Conservation (phyloP, 37 sponge, comb jelly and placozoan genomes). For the Bolinopsis microptera region DNA sequence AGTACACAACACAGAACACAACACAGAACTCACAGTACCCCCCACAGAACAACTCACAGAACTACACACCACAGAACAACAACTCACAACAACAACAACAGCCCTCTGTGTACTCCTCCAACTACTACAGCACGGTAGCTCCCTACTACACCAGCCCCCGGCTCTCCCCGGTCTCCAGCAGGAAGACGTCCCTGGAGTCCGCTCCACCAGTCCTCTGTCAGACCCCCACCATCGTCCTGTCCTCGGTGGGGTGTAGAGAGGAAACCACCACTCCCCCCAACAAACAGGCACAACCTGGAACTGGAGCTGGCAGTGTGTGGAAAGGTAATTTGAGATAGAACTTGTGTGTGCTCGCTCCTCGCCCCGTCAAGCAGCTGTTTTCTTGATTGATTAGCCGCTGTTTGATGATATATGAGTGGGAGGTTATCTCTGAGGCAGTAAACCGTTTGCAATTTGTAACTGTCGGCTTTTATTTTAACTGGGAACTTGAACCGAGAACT, state of each 20-base stretch:
- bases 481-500: too few species aligned
- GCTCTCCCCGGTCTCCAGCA: slow-evolving; percentile 6
- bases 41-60: too few species aligned
- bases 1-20: too few species aligned
- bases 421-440: too few species aligned
- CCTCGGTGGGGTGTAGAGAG: not conserved
- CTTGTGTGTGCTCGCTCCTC: not conserved
- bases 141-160: not conserved
- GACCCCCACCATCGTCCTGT: not conserved
- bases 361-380: not conserved
- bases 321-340: not conserved
- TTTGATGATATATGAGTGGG: too few species aligned
- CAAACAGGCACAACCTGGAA: not conserved
- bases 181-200: slow-evolving; percentile 1
- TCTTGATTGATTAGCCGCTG: too few species aligned
- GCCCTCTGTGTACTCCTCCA: not conserved
- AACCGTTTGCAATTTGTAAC: too few species aligned
- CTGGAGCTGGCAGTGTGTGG: not conserved
- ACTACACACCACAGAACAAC: too few species aligned
- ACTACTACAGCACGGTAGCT: not conserved
- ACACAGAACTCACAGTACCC: too few species aligned
- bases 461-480: too few species aligned
- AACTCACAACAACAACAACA: too few species aligned
- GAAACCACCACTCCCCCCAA: not conserved
- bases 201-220: not conserved